Evolutionary conservation across 1,140 invertebrate genomes (phyloP).

Genomic region (Steinernema feltiae): DNA sequence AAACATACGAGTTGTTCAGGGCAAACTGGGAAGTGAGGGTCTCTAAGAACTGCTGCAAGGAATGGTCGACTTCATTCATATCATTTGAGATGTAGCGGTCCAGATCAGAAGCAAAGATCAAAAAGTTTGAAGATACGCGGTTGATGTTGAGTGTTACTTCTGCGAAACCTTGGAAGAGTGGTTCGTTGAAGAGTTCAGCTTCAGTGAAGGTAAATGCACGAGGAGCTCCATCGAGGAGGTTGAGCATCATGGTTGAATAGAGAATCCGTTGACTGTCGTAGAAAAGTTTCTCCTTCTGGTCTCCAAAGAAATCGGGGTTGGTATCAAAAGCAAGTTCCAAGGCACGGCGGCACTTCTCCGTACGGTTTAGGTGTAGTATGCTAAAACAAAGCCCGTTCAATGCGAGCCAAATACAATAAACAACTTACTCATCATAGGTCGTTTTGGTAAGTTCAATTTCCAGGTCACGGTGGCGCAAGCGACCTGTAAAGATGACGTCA

Average conservation of each 20-base stretch:
- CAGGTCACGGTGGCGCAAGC: background rate
- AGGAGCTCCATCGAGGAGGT: background rate
- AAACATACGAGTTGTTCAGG: background rate
- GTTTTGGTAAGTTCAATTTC: background rate
- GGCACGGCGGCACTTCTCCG: background rate
- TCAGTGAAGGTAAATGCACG: background rate
- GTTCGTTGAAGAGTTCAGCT: background rate
- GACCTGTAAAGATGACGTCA: background rate
- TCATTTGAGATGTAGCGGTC: background rate
- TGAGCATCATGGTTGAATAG: background rate
- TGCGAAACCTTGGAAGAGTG: background rate
- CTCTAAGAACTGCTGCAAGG: background rate
- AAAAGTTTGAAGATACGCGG: background rate
- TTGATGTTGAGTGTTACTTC: background rate
- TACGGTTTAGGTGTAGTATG: background rate
- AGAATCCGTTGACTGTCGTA: background rate
- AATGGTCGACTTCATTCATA: background rate
- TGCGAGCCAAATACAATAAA: background rate
- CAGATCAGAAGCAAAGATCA: background rate
- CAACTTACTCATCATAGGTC: background rate
- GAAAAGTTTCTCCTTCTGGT: background rate
- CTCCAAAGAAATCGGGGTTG: background rate
- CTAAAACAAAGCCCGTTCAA: background rate
- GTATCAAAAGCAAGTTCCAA: background rate
- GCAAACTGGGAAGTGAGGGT: background rate